Base-by-base conservation (phyloP, 1,140 invertebrate genomes). In the honey bee (Apis mellifera) region DNA sequence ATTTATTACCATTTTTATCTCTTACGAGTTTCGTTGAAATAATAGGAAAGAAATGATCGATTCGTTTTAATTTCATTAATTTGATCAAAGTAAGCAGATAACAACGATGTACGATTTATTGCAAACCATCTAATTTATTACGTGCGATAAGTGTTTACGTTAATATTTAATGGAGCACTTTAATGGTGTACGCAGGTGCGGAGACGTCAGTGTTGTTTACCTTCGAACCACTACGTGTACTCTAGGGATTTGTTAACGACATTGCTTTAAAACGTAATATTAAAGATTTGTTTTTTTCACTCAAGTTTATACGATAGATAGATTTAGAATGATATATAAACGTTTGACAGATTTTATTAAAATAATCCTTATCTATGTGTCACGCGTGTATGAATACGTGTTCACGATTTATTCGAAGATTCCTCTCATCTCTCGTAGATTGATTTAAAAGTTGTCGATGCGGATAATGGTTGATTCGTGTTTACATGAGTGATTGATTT, bases 211-310 rank as follows among this genome's bases (percentile, higher is more conserved):
- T n/a, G 52, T 72, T 54, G 52, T 72, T 57, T 57, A 57, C 54
- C 70, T 57, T 57, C 13, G 54, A 72, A 57, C 19, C 13, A 8
- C 12, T 42, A 15, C 54, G 8, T 57, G 19, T 19, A 32, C 52
- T 17, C 26, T 32, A 32, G 66, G n/a, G 70, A 32, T 55, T 32
- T 57, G 54, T 72, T 57, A 72, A 42, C 26, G 70, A 72, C 21
- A 72, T 57, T 21, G 52, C 8, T 42, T 57, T n/a, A 21, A 11
- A 72, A 32, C 11, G 19, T 21, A 71, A 32, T 71, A 19, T 9
- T 17, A 70, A 54, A 55, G 12, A 54, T 72, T 55, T 21, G 2
- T 69, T 57, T 50, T 19, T 54, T 72, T 26, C 4, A 17, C 9
- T 9, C 32, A 17, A 26, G 32, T 42, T 72, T 32, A 19, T 26